These are phyloP conservation scores for Antheraea mylitta DNA, from an alignment of 1,140 invertebrate genomes.

Conservation along the genomic window DNA sequence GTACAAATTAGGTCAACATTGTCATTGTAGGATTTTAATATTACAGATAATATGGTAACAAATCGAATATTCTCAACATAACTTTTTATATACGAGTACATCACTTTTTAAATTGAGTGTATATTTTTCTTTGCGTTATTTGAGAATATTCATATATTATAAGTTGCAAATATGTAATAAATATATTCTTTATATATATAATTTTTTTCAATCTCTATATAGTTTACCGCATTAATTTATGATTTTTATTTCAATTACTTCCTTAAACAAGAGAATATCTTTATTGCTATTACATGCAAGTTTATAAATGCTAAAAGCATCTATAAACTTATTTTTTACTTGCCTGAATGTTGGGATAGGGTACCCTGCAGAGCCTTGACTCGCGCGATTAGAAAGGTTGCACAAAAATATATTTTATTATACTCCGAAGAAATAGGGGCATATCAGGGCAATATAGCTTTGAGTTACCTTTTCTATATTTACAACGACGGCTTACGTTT, in stretches of 20 bases:
- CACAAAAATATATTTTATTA: not conserved
- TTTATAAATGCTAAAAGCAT: conserved; percentile 43
- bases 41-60: not conserved
- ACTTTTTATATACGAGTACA: not conserved
- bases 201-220: not conserved
- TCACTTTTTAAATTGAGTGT: not conserved
- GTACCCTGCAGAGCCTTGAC: conserved; percentile 88
- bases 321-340: conserved; percentile 71
- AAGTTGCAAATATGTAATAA: not conserved
- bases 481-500: conserved; percentile 34
- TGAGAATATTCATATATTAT: not conserved
- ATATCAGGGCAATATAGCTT: conserved; percentile 17
- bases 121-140: conserved; percentile 4
- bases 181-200: not conserved
- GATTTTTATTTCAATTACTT: not conserved
- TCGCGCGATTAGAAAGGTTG: conserved; percentile 24
- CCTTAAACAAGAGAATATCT: not conserved
- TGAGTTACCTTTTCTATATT: not conserved
- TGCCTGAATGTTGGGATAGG: conserved; percentile 99
- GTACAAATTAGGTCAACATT: not conserved
- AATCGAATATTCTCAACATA: not conserved
- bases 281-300: conserved; percentile 13
- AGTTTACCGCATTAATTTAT: conserved; percentile 9
- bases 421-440: conserved; percentile 42
- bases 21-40: not conserved